Percentiles rank a stretch among this genome's conserved stretches.
Conservation (phyloP, 2,113 vertebrate genomes). For the Notarius lentiginosus region DNA sequence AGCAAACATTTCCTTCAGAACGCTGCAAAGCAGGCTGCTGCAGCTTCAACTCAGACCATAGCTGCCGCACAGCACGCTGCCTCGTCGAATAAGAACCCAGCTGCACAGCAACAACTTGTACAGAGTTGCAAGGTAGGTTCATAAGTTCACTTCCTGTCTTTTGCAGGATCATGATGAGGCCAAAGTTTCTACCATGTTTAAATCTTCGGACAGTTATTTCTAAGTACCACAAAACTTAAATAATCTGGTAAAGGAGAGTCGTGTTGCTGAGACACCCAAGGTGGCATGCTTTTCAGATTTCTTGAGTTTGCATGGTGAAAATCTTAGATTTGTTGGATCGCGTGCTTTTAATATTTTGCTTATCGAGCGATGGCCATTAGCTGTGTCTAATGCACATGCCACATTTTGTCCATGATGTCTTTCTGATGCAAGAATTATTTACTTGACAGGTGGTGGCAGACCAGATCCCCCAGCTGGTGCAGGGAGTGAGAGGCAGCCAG, state of each 20-base stretch:
- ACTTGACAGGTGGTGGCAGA: slow-evolving; percentile 85
- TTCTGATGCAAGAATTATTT: slow-evolving; percentile 28
- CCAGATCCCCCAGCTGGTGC: slow-evolving; percentile 94
- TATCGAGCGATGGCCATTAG: no score
- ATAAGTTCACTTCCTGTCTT: slow-evolving; percentile 1
- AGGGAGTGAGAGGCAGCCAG: slow-evolving; percentile 92
- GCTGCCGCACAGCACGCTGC: slow-evolving; percentile 88
- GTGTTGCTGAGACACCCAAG: not conserved
- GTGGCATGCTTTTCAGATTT: not conserved
- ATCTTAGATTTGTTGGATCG: not conserved
- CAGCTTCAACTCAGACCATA: slow-evolving; percentile 92
- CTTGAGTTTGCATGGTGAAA: not conserved
- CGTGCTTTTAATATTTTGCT: not conserved
- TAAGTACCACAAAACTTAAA: not conserved
- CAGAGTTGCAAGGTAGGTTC: slow-evolving; percentile 94
- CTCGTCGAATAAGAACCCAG: slow-evolving; percentile 87
- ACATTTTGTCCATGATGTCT: slow-evolving; percentile 6
- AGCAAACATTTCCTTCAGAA: slow-evolving; percentile 72
- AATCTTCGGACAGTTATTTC: not conserved
- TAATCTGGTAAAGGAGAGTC: not conserved
- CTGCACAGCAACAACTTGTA: slow-evolving; percentile 87
- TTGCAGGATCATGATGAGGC: slow-evolving; percentile 7
- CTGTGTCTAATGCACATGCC: no score
- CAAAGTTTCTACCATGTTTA: not conserved
- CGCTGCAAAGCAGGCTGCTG: slow-evolving; percentile 89